Conservation (phyloP, 1,140 invertebrate species). For the Branchinecta lynchi region DNA sequence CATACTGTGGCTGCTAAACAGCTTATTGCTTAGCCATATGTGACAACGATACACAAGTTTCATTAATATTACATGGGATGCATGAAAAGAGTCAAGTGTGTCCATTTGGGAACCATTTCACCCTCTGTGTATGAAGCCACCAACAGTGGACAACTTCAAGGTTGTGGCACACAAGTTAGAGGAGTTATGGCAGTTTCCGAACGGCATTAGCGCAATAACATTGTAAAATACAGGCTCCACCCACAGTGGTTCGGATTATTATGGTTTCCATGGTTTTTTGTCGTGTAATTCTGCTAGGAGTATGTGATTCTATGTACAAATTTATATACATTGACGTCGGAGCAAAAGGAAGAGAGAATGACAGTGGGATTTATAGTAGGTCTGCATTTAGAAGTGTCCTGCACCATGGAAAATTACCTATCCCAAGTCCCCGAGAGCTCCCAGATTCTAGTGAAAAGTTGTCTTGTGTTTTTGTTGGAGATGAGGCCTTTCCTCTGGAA, state of each 20-base stretch:
- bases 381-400: slow-evolving; percentile 24
- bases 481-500: slow-evolving; percentile 30
- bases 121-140: slow-evolving; percentile 19
- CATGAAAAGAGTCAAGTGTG: slow-evolving; percentile 22
- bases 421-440: slow-evolving; percentile 23
- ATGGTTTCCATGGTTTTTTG: slow-evolving; percentile 21
- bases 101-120: slow-evolving; percentile 22
- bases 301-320: slow-evolving; percentile 31
- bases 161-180: slow-evolving; percentile 27
- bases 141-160: slow-evolving; percentile 24
- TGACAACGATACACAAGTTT: no score
- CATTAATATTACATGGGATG: no score
- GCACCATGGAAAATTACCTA: slow-evolving; percentile 20
- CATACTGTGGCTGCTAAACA: no score
- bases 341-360: slow-evolving; percentile 27
- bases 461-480: slow-evolving; percentile 28
- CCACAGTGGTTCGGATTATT: slow-evolving; percentile 23
- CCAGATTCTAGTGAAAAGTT: slow-evolving; percentile 21
- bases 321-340: slow-evolving; percentile 31
- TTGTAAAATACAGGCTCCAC: slow-evolving; percentile 28
- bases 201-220: slow-evolving; percentile 32
- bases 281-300: slow-evolving; percentile 28
- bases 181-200: slow-evolving; percentile 28
- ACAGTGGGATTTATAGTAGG: slow-evolving; percentile 27
- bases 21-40: no score